phyloP scores from a whole-genome alignment of 2,113 vertebrate species.

The Procavia capensis region DNA sequence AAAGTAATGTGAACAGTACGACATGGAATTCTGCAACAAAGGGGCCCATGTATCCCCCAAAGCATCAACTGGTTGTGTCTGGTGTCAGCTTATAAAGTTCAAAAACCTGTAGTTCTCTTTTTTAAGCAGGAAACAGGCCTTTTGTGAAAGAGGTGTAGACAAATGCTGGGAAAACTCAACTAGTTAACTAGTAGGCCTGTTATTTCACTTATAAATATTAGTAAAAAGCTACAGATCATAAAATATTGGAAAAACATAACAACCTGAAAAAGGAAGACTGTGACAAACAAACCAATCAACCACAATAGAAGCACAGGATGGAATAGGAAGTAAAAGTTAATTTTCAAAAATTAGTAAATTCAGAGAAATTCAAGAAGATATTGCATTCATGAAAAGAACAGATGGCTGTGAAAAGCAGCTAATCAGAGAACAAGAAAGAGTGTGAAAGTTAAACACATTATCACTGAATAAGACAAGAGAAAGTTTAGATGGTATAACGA shows the following conservation, averaged over 20 bases:
- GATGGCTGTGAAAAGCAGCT: not conserved
- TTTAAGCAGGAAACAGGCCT: not conserved
- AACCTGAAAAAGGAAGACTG: not conserved
- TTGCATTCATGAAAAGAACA: not conserved
- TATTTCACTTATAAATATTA: not conserved
- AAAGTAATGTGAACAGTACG: not conserved
- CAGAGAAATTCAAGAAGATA: not conserved
- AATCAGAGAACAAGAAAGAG: not conserved
- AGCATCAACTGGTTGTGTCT: not conserved
- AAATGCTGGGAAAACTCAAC: not conserved
- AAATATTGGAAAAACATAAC: not conserved
- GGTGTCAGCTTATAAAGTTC: not conserved
- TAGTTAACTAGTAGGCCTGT: not conserved
- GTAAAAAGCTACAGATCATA: not conserved
- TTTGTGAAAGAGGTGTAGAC: not conserved
- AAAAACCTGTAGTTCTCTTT: not conserved
- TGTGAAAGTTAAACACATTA: not conserved
- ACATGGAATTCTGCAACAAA: not conserved
- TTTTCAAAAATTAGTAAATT: not conserved
- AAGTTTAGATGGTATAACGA: not conserved
- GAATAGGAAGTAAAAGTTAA: not conserved
- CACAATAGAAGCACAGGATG: not conserved
- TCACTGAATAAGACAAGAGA: not conserved
- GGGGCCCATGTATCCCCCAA: not conserved
- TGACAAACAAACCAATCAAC: not conserved